Conservation (phyloP, 2,888 invertebrate genomes). For the Trichopria drosophilae region DNA sequence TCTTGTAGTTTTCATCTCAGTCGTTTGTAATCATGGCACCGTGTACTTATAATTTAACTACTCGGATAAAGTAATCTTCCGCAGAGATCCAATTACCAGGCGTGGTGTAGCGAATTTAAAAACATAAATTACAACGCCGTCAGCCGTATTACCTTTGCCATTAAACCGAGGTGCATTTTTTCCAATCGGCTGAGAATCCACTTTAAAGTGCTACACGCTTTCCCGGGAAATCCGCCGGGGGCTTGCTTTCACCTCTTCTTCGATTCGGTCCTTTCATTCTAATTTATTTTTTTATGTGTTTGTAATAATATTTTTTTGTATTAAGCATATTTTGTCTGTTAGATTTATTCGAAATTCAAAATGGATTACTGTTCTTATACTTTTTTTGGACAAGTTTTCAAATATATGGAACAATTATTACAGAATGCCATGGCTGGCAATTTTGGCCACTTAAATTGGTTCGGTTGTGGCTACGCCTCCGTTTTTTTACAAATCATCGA, state of each 20-base stretch:
- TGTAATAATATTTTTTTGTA: neutral
- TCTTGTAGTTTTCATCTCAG: no score
- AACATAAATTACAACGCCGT: conserved; percentile 50
- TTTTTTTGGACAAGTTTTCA: neutral
- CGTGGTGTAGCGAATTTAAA: conserved; percentile 51
- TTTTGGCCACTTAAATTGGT: no score
- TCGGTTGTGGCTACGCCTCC: no score
- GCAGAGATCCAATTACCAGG: conserved; percentile 53
- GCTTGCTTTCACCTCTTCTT: no score
- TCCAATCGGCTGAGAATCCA: conserved; percentile 26
- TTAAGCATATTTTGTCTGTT: neutral
- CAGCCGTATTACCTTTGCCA: conserved; percentile 42
- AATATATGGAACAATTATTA: no score
- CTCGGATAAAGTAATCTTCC: conserved; percentile 52
- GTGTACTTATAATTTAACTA: no score
- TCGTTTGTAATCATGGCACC: no score
- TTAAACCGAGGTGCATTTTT: conserved; percentile 29
- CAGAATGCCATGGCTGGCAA: no score
- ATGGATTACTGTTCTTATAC: neutral
- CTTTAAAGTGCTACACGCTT: conserved; percentile 2
- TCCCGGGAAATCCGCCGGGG: no score
- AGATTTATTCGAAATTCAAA: neutral
- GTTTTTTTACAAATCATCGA: no score
- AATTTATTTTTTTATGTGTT: conserved; percentile 8
- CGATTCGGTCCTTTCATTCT: no score